Conservation (phyloP, 2,888 invertebrate species). For the Limnephilus auricula region DNA sequence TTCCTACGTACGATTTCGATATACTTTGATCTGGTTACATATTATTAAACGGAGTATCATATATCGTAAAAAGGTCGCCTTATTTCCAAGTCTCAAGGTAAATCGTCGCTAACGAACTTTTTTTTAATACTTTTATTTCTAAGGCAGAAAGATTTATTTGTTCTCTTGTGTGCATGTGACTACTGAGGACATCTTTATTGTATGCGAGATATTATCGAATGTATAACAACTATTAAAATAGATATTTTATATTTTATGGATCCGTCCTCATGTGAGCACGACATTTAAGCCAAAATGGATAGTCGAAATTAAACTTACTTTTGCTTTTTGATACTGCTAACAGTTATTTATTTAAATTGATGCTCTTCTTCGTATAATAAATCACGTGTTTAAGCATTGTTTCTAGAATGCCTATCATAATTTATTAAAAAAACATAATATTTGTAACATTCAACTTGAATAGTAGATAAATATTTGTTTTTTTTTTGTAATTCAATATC, state of each 20-base stretch:
- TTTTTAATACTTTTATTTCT: slow-evolving; percentile 26
- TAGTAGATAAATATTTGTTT: too few relatives aligned
- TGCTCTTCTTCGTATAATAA: background rate
- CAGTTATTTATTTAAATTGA: background rate
- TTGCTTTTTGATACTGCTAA: background rate
- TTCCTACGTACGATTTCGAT: slow-evolving; percentile 30
- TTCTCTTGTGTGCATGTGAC: slow-evolving; percentile 36
- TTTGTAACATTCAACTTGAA: too few relatives aligned
- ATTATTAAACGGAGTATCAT: slow-evolving; percentile 46
- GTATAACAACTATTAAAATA: slow-evolving; percentile 5
- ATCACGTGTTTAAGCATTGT: too few relatives aligned
- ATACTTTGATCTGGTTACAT: slow-evolving; percentile 52
- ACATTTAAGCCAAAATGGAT: background rate
- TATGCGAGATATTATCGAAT: slow-evolving; percentile 24
- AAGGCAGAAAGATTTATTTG: slow-evolving; percentile 46
- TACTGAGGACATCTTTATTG: slow-evolving; percentile 47
- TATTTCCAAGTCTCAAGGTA: slow-evolving; percentile 29
- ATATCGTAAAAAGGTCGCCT: slow-evolving; percentile 48
- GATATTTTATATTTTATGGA: background rate
- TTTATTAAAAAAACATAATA: too few relatives aligned
- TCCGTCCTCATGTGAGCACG: background rate
- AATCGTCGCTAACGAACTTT: slow-evolving; percentile 52
- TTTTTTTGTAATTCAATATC: too few relatives aligned
- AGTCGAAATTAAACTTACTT: background rate
- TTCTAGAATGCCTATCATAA: too few relatives aligned